Evolutionary conservation across 2,113 vertebrate species (phyloP), one percentile per base, ranked within the genome.

Genomic region (Hipposideros armiger): DNA sequence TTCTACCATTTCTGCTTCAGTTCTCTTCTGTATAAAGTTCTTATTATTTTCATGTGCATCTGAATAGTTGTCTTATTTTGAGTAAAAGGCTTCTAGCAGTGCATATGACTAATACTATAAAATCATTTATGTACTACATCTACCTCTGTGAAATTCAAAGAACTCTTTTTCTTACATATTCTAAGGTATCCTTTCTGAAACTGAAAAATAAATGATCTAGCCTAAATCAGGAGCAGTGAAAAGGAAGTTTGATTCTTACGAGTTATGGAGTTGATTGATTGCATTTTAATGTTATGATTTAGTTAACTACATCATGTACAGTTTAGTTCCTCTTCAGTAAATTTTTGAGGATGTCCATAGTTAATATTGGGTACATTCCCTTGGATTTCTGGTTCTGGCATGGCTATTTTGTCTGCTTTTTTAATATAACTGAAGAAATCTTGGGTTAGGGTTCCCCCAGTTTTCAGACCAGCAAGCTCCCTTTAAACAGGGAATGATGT

Each of bases 401-500:
- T 78, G 97, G 72, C 88, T 77, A 19, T 86, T 94, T 84, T 76
- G 11, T 97, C 52, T 81, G 17, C 45, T 47, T 97, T 97, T 90
- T 56, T 26, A 95, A 80, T 66, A 42, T 91, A 66, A 81, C 81
- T 94, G 69, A 50, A 96, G 81, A 96, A 94, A 92, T 94, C 93
- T 94, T 91, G 91, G 93, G 78, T 77, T 84, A 95, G 90, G 94
- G 84, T 83, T 95, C 93, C 81, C 97, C 76, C 78, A 95, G 93
- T 94, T 97, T 98, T 96, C 97, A 94, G 56, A 87, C 97, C 90
- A 97, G 94, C 58, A 32, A 90, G 91, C 93, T 97, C 95, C 96
- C 95, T 96, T 91, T 98, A 98, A 98, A 98, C 97, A 98, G 97
- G 97, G 97, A 98, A 95, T 95, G 96, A 93, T 97, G 97, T 95